phyloP scores from a whole-genome alignment of 1,140 invertebrate genomes.

The Homarus americanus region DNA sequence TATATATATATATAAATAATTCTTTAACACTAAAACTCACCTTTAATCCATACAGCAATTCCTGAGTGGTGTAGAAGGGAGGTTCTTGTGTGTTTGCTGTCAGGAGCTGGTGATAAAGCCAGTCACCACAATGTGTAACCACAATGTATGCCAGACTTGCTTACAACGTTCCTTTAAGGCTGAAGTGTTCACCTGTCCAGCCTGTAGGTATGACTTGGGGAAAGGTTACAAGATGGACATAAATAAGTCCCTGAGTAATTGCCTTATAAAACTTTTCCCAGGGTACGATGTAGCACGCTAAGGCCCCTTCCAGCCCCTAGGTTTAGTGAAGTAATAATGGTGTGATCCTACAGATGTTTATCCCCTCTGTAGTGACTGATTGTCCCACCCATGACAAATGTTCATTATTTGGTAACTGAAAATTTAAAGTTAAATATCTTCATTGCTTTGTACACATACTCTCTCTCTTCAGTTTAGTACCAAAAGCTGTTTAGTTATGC shows the following conservation, averaged over 20 bases:
- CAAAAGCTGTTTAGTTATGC: too few relatives aligned
- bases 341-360: too few relatives aligned
- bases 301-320: not conserved
- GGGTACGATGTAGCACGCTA: conserved; percentile 83
- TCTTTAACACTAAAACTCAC: conserved; percentile 9
- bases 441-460: too few relatives aligned
- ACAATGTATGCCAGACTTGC: conserved; percentile 88
- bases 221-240: conserved; percentile 80
- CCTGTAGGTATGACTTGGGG: conserved; percentile 83
- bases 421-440: too few relatives aligned
- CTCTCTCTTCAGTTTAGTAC: too few relatives aligned
- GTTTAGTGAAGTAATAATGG: too few relatives aligned
- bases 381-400: too few relatives aligned
- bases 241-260: conserved; percentile 81
- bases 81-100: conserved; percentile 89
- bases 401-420: too few relatives aligned
- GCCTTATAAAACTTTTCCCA: conserved; percentile 82
- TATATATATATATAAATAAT: not conserved
- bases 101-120: conserved; percentile 87
- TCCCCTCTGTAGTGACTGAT: too few relatives aligned
- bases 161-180: conserved; percentile 85
- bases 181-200: conserved; percentile 84
- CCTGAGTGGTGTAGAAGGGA: conserved; percentile 83
- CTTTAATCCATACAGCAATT: conserved; percentile 81
- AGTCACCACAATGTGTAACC: conserved; percentile 86